Percentiles rank a stretch among this genome's conserved stretches.
These are phyloP conservation scores for Allolobophora icterica DNA, from an alignment of 2,888 invertebrate genomes.

Conservation along the genomic window DNA sequence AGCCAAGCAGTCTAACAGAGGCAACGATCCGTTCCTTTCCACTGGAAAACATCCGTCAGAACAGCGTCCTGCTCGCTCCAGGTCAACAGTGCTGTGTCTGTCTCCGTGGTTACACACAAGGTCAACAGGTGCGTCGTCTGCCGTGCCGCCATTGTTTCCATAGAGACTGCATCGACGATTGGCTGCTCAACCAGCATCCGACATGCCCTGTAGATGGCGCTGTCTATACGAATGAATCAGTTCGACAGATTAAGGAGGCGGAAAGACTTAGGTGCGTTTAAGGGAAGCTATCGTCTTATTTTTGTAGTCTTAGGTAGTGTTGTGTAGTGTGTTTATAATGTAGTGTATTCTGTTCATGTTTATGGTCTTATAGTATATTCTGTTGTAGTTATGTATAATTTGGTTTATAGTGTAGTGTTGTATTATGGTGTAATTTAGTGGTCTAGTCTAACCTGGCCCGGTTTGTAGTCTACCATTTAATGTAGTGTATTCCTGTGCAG, in stretches of 20 bases:
- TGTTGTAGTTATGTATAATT: too few relatives aligned
- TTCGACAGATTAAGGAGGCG: conserved; percentile 42
- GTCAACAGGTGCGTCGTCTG: conserved; percentile 58
- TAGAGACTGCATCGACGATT: conserved; percentile 63
- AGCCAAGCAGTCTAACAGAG: conserved; percentile 56
- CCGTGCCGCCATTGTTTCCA: conserved; percentile 64
- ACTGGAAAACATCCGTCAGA: conserved; percentile 56
- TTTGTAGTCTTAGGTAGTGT: background rate
- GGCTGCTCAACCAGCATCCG: conserved; percentile 63
- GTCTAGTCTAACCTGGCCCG: background rate
- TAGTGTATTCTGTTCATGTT: too few relatives aligned
- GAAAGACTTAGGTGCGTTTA: conserved; percentile 35
- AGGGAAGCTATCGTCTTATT: background rate
- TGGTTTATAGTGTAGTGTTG: background rate
- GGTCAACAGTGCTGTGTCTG: conserved; percentile 65
- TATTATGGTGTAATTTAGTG: background rate
- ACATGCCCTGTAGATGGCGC: conserved; percentile 63
- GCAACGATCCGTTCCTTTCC: conserved; percentile 57
- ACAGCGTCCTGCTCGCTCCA: conserved; percentile 56
- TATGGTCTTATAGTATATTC: too few relatives aligned
- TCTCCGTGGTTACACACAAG: conserved; percentile 56
- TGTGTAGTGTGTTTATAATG: too few relatives aligned
- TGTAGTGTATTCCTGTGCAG: background rate
- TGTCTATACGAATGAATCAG: conserved; percentile 45
- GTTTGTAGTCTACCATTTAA: background rate